Evolutionary conservation across 2,797 vertebrate species (phyloP).

Genomic region (Carcharodon carcharias): DNA sequence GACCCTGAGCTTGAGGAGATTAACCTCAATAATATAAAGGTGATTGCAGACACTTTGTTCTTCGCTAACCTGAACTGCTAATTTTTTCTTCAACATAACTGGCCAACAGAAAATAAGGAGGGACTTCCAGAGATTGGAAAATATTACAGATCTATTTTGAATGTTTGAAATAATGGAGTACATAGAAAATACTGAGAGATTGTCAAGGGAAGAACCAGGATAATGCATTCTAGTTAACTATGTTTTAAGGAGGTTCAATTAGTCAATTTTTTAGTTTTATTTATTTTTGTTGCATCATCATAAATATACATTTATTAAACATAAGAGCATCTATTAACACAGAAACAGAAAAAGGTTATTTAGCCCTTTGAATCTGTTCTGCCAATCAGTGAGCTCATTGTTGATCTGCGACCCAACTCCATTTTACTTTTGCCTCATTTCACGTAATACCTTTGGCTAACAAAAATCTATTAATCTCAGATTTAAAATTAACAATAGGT

Average conservation of each 20-base stretch:
- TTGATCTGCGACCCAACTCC: no score
- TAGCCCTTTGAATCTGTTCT: not conserved
- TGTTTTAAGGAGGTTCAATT: not conserved
- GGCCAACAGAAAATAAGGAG: not conserved
- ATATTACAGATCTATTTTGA: not conserved
- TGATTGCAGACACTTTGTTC: slow-evolving; percentile 44
- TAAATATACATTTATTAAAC: not conserved
- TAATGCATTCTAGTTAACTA: not conserved
- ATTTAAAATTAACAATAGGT: not conserved
- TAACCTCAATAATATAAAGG: slow-evolving; percentile 97
- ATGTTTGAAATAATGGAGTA: not conserved
- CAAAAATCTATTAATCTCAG: not conserved
- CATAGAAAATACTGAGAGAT: not conserved
- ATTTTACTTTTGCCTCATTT: not conserved
- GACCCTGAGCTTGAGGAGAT: slow-evolving; percentile 86
- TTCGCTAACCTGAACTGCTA: not conserved
- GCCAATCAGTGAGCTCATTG: not conserved
- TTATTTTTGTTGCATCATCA: not conserved
- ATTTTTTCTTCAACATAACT: not conserved
- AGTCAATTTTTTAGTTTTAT: not conserved
- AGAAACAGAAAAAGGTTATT: not conserved
- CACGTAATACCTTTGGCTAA: not conserved
- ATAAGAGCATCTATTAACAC: not conserved
- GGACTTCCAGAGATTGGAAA: not conserved
- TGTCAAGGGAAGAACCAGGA: not conserved